phyloP scores from a whole-genome alignment of 1,140 invertebrate genomes.

The Eriocheir sinensis region DNA sequence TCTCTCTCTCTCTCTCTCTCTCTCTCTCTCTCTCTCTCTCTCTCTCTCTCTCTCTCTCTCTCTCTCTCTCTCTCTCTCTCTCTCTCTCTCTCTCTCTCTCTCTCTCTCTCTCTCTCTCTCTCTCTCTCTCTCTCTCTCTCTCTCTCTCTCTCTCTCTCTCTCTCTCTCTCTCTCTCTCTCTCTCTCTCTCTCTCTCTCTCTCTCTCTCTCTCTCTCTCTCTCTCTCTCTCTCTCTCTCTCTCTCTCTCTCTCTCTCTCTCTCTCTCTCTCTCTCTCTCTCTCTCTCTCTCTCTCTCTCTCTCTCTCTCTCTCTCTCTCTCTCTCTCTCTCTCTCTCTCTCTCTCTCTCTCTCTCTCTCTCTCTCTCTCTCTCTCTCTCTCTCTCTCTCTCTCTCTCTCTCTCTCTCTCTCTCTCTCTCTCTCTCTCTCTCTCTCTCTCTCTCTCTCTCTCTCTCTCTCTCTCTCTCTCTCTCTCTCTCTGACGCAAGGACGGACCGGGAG shows the following conservation, averaged over 20 bases:
- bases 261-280: constrained; percentile 41
- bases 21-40: constrained; percentile 8
- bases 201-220: constrained; percentile 32
- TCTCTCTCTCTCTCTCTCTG: constrained; percentile 49
- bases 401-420: constrained; percentile 8
- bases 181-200: constrained; percentile 37
- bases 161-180: constrained; percentile 37
- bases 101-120: constrained; percentile 17
- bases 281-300: constrained; percentile 25
- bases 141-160: constrained; percentile 29
- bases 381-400: constrained; percentile 49
- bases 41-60: constrained; percentile 49
- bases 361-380: constrained; percentile 8
- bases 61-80: constrained; percentile 8
- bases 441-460: constrained; percentile 8
- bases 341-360: constrained; percentile 46
- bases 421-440: constrained; percentile 49
- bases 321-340: constrained; percentile 25
- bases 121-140: constrained; percentile 44
- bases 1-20: constrained; percentile 49
- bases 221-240: constrained; percentile 41
- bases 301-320: constrained; percentile 46
- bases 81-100: constrained; percentile 47
- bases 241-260: constrained; percentile 32
- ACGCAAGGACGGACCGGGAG: no score